These are phyloP conservation scores for Petrolisthes cinctipes DNA, from an alignment of 2,888 invertebrate species.

Conservation along the genomic window DNA sequence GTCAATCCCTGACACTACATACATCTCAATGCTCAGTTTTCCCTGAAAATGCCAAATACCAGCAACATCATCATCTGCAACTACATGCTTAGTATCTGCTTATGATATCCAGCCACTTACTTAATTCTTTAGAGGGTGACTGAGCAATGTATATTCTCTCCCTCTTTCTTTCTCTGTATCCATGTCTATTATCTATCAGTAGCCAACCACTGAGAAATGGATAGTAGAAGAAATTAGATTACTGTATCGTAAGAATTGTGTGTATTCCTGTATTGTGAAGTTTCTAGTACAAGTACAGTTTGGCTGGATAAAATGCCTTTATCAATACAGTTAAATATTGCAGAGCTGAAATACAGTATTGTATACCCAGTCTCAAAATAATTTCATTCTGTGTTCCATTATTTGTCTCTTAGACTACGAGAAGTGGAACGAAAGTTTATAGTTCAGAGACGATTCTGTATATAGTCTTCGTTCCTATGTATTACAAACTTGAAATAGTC, in stretches of 20 bases:
- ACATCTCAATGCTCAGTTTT: not conserved
- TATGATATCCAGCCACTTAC: not conserved
- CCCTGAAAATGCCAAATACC: not conserved
- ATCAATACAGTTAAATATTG: too few relatives aligned
- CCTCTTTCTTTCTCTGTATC: not conserved
- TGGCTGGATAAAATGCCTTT: too few relatives aligned
- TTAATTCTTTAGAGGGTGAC: not conserved
- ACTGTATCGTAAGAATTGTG: not conserved
- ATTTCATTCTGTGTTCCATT: too few relatives aligned
- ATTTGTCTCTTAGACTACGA: too few relatives aligned
- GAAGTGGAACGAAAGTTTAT: too few relatives aligned
- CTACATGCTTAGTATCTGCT: not conserved
- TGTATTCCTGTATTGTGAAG: not conserved
- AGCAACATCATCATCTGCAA: not conserved
- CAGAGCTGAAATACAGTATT: too few relatives aligned
- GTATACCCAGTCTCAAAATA: too few relatives aligned
- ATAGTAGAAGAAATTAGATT: not conserved
- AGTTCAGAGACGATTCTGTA: too few relatives aligned
- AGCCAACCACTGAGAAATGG: not conserved
- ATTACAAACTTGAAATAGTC: too few relatives aligned
- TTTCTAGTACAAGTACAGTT: not conserved
- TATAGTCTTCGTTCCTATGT: too few relatives aligned
- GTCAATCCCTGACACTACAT: too few relatives aligned
- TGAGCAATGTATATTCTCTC: not conserved
- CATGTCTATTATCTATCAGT: not conserved